Conservation (phyloP, 2,797 vertebrate species). For the Sarcoramphus papa region DNA sequence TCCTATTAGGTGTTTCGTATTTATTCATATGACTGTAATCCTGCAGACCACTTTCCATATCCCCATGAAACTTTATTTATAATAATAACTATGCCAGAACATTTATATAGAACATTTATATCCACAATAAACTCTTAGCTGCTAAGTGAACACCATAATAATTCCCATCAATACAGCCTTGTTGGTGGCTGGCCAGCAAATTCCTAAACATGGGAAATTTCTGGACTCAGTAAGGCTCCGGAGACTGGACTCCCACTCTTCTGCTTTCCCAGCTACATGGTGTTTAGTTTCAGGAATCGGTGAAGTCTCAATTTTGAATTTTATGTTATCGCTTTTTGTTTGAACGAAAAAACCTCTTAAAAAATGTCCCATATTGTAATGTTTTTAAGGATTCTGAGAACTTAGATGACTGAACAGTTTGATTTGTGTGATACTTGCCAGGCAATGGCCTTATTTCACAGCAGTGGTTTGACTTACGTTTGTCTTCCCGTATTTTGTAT, state of each 20-base stretch:
- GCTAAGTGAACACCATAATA: background rate
- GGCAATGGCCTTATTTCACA: background rate
- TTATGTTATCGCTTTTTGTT: background rate
- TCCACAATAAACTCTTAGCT: background rate
- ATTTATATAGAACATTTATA: background rate
- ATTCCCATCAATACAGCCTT: background rate
- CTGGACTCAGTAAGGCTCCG: background rate
- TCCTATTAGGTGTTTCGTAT: background rate
- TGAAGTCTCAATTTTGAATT: background rate
- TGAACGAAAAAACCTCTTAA: background rate
- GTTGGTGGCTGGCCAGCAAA: background rate
- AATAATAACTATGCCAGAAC: background rate
- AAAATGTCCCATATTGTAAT: background rate
- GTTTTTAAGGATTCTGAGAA: background rate
- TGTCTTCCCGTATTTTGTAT: background rate
- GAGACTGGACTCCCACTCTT: background rate
- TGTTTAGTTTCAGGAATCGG: background rate
- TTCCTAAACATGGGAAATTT: background rate
- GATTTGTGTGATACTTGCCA: background rate
- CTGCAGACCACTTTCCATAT: background rate
- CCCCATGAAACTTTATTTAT: background rate
- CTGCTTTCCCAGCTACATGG: background rate
- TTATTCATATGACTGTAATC: background rate
- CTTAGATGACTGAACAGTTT: background rate
- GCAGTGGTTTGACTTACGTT: background rate